phyloP scores from a whole-genome alignment of 2,888 invertebrate genomes.

The Pristionchus exspectatus region DNA sequence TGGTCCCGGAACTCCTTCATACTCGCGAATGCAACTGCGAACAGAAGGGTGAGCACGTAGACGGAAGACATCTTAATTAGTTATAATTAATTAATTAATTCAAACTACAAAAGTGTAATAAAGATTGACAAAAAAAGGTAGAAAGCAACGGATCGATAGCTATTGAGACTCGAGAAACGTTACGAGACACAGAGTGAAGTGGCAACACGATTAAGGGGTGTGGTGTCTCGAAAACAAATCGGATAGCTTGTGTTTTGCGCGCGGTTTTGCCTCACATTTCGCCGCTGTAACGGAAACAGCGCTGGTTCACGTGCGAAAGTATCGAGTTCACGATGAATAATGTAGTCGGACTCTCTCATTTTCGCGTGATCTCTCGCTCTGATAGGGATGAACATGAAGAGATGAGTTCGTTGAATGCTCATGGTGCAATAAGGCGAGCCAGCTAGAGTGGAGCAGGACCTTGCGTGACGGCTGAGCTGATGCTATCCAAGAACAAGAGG shows the following conservation, averaged over 20 bases:
- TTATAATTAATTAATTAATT: neutral
- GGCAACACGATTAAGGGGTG: neutral
- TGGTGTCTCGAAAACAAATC: neutral
- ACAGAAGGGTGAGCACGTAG: neutral
- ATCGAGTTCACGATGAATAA: neutral
- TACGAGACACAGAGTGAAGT: too few species aligned
- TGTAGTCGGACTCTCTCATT: neutral
- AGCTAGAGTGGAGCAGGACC: too few species aligned
- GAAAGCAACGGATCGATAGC: neutral
- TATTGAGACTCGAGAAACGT: neutral
- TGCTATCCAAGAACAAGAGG: too few species aligned
- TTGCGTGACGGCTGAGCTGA: too few species aligned
- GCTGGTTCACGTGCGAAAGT: neutral
- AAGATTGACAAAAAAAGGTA: neutral
- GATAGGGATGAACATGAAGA: neutral
- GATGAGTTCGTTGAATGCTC: too few species aligned
- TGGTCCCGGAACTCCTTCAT: slow-evolving; percentile 2
- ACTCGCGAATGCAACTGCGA: neutral
- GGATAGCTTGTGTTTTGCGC: neutral
- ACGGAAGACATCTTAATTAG: neutral
- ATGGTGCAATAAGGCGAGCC: too few species aligned
- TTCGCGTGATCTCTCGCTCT: neutral
- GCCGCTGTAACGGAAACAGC: neutral
- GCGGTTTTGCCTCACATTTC: neutral
- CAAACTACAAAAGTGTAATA: neutral